Base-by-base conservation (phyloP, 2,113 vertebrate genomes). In the Pterophyllum scalare region DNA sequence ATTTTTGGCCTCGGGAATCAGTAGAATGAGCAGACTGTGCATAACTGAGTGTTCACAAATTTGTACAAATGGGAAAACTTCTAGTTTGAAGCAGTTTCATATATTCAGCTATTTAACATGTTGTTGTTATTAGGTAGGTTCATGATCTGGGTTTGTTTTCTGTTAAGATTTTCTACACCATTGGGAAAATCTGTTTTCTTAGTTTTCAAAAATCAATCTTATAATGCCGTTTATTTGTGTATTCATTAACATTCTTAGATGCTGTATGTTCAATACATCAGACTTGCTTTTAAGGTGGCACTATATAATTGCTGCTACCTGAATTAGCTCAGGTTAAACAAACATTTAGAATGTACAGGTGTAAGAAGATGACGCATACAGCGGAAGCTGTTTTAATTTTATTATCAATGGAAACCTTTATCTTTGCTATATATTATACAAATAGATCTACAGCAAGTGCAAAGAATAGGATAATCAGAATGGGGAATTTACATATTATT, bases 401-500 rank as follows among this genome's bases (percentile, higher is more conserved):
- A 46, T 77, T 74, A 76, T 82, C 33, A 70, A 46, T 46, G 35
- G 15, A 56, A 65, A 40, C 14, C 22, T 78, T 85, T 31, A 74
- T 28, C 61, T 59, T 59, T 79, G 76, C 81, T 83, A 57, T 52
- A 19, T 49, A 52, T 82, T 26, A 24, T 77, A 43, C 5, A 10
- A 20, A 28, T 43, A 20, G 20, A 86, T 24, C 38, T 52, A 4
- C 56, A 65, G 59, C 70, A 59, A 65, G 46, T 84, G 81, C 57
- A 74, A 76, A 82, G 46, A 11, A 75, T 85, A 87, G 62, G 75
- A 81, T 43, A 59, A 84, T 81, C 77, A 91, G 58, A 81, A 80
- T 43, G 74, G 86, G 79, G 76, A 76, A 86, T 91, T 89, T 88
- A 89, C 81, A 87, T 82, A 87, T 93, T 77, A 91, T 93, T 92